These are phyloP conservation scores for Tetrao urogallus DNA, from an alignment of 2,113 vertebrate genomes.

Conservation along the genomic window DNA sequence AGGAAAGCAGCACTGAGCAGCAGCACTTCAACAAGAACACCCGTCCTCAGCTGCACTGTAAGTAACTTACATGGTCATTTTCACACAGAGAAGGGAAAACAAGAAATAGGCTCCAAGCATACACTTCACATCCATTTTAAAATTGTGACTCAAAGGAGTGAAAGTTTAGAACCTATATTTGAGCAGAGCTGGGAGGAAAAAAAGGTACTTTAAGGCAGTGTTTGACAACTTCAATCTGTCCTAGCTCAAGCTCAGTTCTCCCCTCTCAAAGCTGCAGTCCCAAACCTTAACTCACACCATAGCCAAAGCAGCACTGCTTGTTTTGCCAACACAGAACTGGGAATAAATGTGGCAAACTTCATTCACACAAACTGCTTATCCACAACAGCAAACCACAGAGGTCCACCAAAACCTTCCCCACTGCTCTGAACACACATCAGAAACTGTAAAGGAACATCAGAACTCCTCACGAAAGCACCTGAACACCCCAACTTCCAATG, in stretches of 20 bases:
- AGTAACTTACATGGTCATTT: accelerated
- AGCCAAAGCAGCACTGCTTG: neutral
- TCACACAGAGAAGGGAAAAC: neutral
- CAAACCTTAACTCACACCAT: neutral
- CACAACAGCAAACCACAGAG: too few species aligned
- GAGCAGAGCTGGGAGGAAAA: neutral
- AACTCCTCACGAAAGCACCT: neutral
- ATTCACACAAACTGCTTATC: neutral
- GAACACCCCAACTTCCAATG: neutral
- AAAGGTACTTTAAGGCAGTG: neutral
- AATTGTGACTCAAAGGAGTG: neutral
- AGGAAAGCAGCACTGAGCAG: neutral
- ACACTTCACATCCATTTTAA: neutral
- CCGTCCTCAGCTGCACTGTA: neutral
- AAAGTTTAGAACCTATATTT: neutral
- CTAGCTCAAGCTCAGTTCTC: neutral
- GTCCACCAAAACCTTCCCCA: neutral
- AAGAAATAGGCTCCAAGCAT: accelerated
- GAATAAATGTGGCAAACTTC: neutral
- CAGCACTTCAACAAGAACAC: accelerated
- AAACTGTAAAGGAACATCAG: neutral
- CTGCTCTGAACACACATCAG: accelerated
- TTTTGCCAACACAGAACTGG: neutral
- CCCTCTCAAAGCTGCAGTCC: neutral
- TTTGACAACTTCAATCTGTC: neutral